Evolutionary conservation across 2,113 vertebrate species (phyloP), one percentile per base, ranked within the genome.

Genomic region (Myotis yumanensis): DNA sequence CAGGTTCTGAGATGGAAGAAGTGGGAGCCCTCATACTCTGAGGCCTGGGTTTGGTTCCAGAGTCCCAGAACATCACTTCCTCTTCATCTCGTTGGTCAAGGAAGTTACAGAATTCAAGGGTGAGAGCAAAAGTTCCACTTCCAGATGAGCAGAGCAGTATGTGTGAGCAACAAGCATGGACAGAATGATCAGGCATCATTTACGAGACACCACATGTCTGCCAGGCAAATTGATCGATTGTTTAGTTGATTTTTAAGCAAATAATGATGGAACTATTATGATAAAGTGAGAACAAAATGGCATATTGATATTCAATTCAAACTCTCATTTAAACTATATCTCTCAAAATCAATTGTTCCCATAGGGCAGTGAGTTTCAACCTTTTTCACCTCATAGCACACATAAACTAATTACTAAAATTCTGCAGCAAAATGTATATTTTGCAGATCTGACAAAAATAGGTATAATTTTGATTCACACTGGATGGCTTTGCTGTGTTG

Each of bases 101-200:
- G 20, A 11, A 51, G 30, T 22, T 25, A 46, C 9, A 59, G 30
- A 57, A 76, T 40, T 89, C 28, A 79, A 32, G 54, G 4, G 14
- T 69, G 23, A 9, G 23, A 32, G 0, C 23, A 48, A 28, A 35
- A 46, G 5, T 32, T 64, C 37, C 35, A 11, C 1, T 1, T 76
- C 22, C 8, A 10, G 43, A 46, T 30, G 18, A 5, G 22, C 25
- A 76, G 14, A 69, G 12, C 54, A 32, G 18, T 18, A 28, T 11
- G 4, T 22, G 17, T 52, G 20, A 23, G 7, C 2, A 54, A 15
- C 2, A 2, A 54, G 0, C 16, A 40, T 0, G 20, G 37, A 17
- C 73, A 86, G 20, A 62, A 32, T 1, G 11, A 32, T 5, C 11
- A 66, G 32, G 1, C 18, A 17, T 30, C 59, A 25, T 68, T 90